Evolutionary conservation across 2,113 vertebrate species (phyloP).

Genomic region (Percina caprodes): DNA sequence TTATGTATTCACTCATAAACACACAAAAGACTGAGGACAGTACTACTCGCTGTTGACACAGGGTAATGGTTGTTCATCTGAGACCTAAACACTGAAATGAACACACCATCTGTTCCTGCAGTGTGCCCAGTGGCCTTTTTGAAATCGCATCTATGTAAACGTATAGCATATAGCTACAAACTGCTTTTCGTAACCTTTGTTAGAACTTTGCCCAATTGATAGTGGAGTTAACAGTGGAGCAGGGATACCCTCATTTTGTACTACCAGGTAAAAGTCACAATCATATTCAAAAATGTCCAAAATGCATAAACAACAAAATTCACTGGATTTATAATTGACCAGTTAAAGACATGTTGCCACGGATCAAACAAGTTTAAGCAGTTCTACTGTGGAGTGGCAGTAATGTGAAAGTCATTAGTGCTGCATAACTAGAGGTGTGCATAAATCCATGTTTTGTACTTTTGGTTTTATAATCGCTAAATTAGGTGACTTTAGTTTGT

Average conservation of each 20-base stretch:
- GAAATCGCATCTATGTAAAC: slow-evolving; percentile 39
- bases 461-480: background rate
- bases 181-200: slow-evolving; percentile 16
- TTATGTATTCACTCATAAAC: slow-evolving; percentile 44
- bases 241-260: background rate
- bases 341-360: background rate
- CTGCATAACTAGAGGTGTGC: background rate
- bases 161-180: slow-evolving; percentile 20
- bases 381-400: background rate
- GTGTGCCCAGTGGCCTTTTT: slow-evolving; percentile 65
- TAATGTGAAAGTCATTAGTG: background rate
- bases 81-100: slow-evolving; percentile 71
- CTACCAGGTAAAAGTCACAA: background rate
- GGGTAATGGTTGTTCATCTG: slow-evolving; percentile 66
- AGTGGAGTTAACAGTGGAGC: background rate
- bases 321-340: background rate
- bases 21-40: slow-evolving; percentile 36
- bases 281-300: background rate
- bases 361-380: background rate
- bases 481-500: background rate
- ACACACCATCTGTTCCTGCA: slow-evolving; percentile 73
- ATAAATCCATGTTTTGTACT: background rate
- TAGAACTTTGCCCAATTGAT: slow-evolving; percentile 24
- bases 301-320: background rate
- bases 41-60: slow-evolving; percentile 58